These are phyloP conservation scores for Pyrrhosoma nymphula DNA, from an alignment of 2,888 invertebrate genomes.

Conservation along the genomic window DNA sequence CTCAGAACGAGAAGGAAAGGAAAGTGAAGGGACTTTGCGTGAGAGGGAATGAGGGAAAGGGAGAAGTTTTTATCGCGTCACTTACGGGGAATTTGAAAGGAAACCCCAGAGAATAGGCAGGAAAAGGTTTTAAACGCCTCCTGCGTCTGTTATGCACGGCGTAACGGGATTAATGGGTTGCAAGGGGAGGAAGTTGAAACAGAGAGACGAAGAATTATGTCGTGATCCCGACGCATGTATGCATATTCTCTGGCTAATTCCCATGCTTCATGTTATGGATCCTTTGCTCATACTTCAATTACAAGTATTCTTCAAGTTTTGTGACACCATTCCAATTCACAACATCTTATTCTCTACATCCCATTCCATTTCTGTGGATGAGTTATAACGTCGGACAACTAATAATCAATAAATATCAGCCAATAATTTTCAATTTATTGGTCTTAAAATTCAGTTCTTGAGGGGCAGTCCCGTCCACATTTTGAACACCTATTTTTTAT, in stretches of 20 bases:
- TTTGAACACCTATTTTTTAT: too few species aligned
- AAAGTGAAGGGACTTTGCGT: not conserved
- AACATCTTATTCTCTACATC: too few species aligned
- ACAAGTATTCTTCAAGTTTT: too few species aligned
- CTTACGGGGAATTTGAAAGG: conserved; percentile 6
- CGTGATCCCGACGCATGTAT: not conserved
- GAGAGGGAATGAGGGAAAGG: not conserved
- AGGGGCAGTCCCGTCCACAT: too few species aligned
- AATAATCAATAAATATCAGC: too few species aligned
- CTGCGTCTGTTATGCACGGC: not conserved
- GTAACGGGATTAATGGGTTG: not conserved
- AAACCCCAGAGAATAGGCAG: not conserved
- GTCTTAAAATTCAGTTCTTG: too few species aligned
- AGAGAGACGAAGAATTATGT: not conserved
- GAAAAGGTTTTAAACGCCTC: not conserved
- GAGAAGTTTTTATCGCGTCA: not conserved
- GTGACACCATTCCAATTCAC: too few species aligned
- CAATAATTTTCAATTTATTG: too few species aligned
- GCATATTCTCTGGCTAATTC: not conserved
- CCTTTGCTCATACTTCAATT: too few species aligned
- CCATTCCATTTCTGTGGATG: too few species aligned
- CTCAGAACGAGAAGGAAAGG: not conserved
- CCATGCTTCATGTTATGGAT: not conserved
- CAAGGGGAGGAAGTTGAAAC: not conserved
- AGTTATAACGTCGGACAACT: too few species aligned